Evolutionary conservation across 2,113 vertebrate species (phyloP).

Genomic region (Rallus limicola): DNA sequence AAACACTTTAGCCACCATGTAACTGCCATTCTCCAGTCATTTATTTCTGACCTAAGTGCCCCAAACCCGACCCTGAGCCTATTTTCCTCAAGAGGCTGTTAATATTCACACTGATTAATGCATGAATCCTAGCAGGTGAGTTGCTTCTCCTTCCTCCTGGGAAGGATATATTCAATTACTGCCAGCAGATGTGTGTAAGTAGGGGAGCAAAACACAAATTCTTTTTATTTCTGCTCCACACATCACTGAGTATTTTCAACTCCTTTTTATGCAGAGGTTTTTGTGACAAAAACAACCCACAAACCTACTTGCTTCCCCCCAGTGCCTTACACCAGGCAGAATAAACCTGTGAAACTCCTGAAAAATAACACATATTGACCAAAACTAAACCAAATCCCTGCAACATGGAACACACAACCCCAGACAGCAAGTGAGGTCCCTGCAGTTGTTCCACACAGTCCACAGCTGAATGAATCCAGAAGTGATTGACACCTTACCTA

Average conservation of each 20-base stretch:
- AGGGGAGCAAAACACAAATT: conserved; percentile 13
- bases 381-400: not conserved
- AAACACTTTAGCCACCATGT: rapidly evolving
- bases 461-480: not conserved
- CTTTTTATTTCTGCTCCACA: not conserved
- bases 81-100: not conserved
- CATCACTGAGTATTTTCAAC: not conserved
- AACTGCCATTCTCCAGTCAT: not conserved
- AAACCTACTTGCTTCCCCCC: not conserved
- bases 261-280: not conserved
- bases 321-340: not conserved
- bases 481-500: not conserved
- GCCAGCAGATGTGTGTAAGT: not conserved
- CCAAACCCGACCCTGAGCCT: not conserved
- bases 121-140: conserved; percentile 31
- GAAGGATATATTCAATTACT: not conserved
- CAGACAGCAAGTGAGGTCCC: not conserved
- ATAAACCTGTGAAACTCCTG: not conserved
- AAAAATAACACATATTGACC: not conserved
- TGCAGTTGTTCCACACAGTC: not conserved
- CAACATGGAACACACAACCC: not conserved
- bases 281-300: not conserved
- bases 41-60: not conserved
- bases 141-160: not conserved
- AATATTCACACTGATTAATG: not conserved